phyloP scores from a whole-genome alignment of 2,888 invertebrate species.

The Polia nebulosa region DNA sequence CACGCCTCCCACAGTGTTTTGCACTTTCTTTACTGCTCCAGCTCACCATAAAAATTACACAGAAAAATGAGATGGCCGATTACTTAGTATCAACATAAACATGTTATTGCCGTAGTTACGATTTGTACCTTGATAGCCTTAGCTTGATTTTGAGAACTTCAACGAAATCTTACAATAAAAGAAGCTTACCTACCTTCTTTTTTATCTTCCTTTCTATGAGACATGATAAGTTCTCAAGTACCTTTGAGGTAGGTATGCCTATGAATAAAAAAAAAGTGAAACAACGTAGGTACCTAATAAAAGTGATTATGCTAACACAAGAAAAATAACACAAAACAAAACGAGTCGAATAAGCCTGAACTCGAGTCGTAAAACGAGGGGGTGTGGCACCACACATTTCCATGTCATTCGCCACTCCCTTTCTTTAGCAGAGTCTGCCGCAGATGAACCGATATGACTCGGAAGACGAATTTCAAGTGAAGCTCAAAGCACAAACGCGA shows the following conservation, averaged over 20 bases:
- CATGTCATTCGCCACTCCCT: constrained; percentile 35
- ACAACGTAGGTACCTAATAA: background rate
- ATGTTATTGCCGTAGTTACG: constrained; percentile 50
- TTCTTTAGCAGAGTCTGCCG: constrained; percentile 28
- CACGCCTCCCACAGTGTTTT: constrained; percentile 19
- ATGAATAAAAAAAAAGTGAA: no score
- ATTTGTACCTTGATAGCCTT: constrained; percentile 49
- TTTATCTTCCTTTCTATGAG: constrained; percentile 16
- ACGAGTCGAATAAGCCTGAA: background rate
- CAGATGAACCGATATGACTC: constrained; percentile 47
- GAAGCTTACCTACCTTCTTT: background rate
- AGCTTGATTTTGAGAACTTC: constrained; percentile 19
- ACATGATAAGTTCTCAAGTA: background rate
- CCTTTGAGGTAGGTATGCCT: background rate
- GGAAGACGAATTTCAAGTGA: constrained; percentile 30
- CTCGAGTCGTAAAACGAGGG: background rate
- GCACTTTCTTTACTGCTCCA: constrained; percentile 47
- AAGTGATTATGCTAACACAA: background rate
- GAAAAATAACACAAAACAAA: constrained; percentile 20
- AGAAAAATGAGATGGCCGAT: constrained; percentile 63
- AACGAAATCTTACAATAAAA: constrained; percentile 48
- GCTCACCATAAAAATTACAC: constrained; percentile 45
- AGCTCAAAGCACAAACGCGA: constrained; percentile 39
- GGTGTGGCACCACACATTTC: constrained; percentile 42
- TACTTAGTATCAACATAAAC: constrained; percentile 61